Evolutionary conservation across 2,113 vertebrate genomes (phyloP).

Genomic region (Echinops telfairi): DNA sequence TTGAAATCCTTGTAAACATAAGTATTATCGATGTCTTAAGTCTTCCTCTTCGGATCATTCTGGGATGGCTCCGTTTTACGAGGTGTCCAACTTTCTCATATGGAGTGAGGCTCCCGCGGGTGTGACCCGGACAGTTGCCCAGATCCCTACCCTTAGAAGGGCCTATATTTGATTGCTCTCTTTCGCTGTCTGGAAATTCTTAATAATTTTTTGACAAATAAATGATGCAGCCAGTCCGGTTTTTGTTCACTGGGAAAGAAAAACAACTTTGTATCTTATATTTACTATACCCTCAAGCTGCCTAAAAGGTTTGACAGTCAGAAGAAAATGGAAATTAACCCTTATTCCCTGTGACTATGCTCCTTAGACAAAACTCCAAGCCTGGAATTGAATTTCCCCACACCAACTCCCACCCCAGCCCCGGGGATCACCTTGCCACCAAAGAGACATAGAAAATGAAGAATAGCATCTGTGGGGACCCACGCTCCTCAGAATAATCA

Average conservation of each 20-base stretch:
- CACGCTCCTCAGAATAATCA: too few species aligned
- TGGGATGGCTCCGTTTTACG: too few species aligned
- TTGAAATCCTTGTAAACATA: conserved; percentile 18
- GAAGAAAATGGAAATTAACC: conserved; percentile 50
- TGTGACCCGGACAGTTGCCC: background rate
- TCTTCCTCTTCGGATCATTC: background rate
- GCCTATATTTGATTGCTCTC: background rate
- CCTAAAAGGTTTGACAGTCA: conserved; percentile 46
- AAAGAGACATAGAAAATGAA: too few species aligned
- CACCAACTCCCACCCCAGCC: too few species aligned
- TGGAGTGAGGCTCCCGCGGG: background rate
- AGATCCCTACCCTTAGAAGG: background rate
- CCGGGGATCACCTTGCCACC: too few species aligned
- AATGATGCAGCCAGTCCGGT: conserved; percentile 9
- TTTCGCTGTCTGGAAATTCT: conserved; percentile 45
- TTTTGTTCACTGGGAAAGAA: conserved; percentile 52
- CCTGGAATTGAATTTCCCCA: too few species aligned
- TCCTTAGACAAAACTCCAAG: too few species aligned
- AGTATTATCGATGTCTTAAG: background rate
- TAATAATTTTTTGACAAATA: conserved; percentile 46
- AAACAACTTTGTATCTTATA: conserved; percentile 54
- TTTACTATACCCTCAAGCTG: conserved; percentile 37
- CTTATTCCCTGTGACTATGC: too few species aligned
- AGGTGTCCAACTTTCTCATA: too few species aligned
- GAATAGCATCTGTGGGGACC: too few species aligned